These are phyloP conservation scores for Plestiodon gilberti DNA, from an alignment of 2,113 vertebrate genomes.

Conservation along the genomic window DNA sequence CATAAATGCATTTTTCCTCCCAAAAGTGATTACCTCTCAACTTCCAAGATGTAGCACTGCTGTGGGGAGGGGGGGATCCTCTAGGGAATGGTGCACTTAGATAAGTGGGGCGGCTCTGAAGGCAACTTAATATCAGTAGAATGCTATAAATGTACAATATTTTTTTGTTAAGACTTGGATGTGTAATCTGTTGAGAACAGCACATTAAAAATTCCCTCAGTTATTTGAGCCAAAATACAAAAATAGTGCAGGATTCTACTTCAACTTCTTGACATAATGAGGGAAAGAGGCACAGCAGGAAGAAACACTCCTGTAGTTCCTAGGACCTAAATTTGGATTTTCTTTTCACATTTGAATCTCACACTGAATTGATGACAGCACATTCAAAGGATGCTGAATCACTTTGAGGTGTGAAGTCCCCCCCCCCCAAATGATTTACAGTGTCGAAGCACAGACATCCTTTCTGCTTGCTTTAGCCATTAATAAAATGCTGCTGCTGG, in stretches of 20 bases:
- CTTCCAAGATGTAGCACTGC: too few relatives aligned
- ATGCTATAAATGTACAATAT: not conserved
- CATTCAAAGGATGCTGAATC: slow-evolving; percentile 24
- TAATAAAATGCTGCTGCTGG: slow-evolving; percentile 20
- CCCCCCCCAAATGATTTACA: not conserved
- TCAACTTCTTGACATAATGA: slow-evolving; percentile 11
- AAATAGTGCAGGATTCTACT: slow-evolving; percentile 55
- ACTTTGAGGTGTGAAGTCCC: slow-evolving; percentile 19
- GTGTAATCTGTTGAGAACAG: slow-evolving; percentile 61
- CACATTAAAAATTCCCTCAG: slow-evolving; percentile 65
- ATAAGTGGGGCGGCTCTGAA: not conserved
- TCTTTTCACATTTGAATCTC: slow-evolving; percentile 17
- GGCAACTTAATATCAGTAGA: not conserved
- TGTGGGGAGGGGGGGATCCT: too few relatives aligned
- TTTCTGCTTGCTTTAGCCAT: slow-evolving; percentile 4
- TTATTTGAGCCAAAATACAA: slow-evolving; percentile 67
- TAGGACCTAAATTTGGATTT: slow-evolving; percentile 22
- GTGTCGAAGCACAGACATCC: not conserved
- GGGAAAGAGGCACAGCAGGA: slow-evolving; percentile 1
- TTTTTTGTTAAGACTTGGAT: slow-evolving; percentile 39
- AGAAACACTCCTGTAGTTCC: not conserved
- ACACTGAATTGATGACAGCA: not conserved
- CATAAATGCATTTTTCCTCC: not conserved
- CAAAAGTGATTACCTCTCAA: too few relatives aligned
- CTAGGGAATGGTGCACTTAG: not conserved